Conservation (phyloP, 2,888 invertebrate genomes). For the Andrena dorsata region DNA sequence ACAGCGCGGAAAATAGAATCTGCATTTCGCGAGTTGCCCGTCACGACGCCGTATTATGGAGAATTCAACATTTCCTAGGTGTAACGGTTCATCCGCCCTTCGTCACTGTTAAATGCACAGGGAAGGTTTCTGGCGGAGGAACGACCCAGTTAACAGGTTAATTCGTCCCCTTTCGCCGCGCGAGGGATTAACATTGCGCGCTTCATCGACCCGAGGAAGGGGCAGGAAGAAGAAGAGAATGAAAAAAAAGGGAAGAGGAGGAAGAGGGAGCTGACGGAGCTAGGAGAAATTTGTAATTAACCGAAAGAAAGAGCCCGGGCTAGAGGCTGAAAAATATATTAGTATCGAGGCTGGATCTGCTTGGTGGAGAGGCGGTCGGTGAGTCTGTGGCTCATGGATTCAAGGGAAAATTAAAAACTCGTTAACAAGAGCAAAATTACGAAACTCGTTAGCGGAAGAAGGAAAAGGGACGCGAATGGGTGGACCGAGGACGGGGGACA, state of each 20-base stretch:
- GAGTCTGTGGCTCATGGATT: conserved; percentile 54
- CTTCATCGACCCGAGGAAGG: background rate
- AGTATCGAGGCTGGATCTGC: conserved; percentile 44
- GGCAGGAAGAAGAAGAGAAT: background rate
- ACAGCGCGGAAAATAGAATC: background rate
- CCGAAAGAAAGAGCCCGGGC: conserved; percentile 32
- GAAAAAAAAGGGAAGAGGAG: background rate
- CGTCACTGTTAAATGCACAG: background rate
- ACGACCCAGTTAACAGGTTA: conserved; percentile 7
- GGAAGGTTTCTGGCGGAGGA: background rate
- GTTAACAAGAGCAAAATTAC: conserved; percentile 69
- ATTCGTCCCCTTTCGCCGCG: conserved; percentile 11
- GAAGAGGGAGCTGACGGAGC: background rate
- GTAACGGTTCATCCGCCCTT: background rate
- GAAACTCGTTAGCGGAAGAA: conserved; percentile 66
- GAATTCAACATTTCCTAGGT: background rate
- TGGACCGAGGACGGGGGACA: background rate
- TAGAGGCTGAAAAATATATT: conserved; percentile 53
- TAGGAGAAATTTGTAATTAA: conserved; percentile 55
- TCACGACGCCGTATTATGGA: background rate
- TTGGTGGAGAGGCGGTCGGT: background rate
- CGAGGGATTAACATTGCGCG: background rate
- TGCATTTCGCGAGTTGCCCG: background rate
- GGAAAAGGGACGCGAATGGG: conserved; percentile 28
- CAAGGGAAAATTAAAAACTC: conserved; percentile 67